Evolutionary conservation across 2,113 vertebrate species (phyloP).

Genomic region (Vidua chalybeata): DNA sequence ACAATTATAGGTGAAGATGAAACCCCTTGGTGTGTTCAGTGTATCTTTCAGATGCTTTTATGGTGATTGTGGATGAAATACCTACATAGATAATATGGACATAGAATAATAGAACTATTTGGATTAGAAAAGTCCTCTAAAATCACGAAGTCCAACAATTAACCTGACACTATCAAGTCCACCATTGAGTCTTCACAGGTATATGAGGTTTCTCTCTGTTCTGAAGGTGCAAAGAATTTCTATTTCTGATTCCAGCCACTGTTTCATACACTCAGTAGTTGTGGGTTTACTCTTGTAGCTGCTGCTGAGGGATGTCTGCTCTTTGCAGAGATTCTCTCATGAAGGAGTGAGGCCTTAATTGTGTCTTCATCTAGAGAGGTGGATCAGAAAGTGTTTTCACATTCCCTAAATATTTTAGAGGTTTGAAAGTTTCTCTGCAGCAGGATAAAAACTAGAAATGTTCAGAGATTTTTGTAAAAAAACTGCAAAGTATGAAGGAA

Average conservation of each 20-base stretch:
- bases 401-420: not conserved
- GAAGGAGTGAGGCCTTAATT: not conserved
- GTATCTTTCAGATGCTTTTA: not conserved
- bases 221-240: not conserved
- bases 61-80: not conserved
- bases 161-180: not conserved
- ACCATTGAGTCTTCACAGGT: not conserved
- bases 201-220: not conserved
- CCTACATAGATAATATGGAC: not conserved
- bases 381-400: not conserved
- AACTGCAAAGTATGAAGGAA: not conserved
- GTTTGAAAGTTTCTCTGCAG: not conserved
- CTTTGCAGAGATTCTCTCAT: not conserved
- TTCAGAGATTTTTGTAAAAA: not conserved
- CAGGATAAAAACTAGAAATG: not conserved
- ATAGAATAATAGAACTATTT: not conserved
- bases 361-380: not conserved
- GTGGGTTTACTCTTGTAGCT: not conserved
- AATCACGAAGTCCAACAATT: not conserved
- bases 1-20: not conserved
- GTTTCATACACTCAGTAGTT: not conserved
- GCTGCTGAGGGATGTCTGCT: not conserved
- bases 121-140: not conserved
- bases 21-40: not conserved
- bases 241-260: not conserved